Percentiles rank a stretch among this genome's conserved stretches.
Evolutionary conservation across 2,797 vertebrate genomes (phyloP).

Genomic region (Pangasius mekongensis): DNA sequence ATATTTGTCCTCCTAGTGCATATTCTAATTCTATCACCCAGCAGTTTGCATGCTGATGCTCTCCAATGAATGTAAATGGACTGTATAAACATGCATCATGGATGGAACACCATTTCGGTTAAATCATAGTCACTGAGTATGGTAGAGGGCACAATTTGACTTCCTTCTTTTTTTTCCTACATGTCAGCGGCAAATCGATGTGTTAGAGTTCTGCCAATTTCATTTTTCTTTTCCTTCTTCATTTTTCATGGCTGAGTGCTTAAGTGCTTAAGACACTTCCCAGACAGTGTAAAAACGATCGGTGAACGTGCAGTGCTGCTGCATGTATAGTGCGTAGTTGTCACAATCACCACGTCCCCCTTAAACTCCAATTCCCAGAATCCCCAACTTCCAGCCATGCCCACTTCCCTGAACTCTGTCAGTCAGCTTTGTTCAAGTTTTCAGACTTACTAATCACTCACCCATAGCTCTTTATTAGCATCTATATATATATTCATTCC

Average conservation of each 20-base stretch:
- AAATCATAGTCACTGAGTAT: conserved; percentile 2
- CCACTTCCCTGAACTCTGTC: background rate
- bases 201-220: conserved; percentile 42
- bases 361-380: background rate
- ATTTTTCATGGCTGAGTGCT: conserved; percentile 24
- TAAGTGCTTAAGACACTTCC: conserved; percentile 29
- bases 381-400: background rate
- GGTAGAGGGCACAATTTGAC: conserved; percentile 2
- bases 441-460: background rate
- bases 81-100: background rate
- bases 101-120: background rate
- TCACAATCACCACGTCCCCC: background rate
- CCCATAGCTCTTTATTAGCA: background rate
- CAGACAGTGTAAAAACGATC: conserved; percentile 25
- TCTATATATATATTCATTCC: background rate
- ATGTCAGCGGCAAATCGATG: conserved; percentile 42
- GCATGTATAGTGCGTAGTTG: background rate
- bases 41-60: conserved; percentile 12
- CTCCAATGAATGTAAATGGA: background rate
- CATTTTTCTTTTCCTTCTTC: conserved; percentile 30
- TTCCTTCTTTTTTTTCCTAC: background rate
- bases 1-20: background rate
- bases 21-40: background rate
- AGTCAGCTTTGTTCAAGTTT: background rate
- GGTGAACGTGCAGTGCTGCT: background rate